Base-by-base conservation (phyloP, 53 echinoderm and acorn worm species). In the Pentamera pediparva region DNA sequence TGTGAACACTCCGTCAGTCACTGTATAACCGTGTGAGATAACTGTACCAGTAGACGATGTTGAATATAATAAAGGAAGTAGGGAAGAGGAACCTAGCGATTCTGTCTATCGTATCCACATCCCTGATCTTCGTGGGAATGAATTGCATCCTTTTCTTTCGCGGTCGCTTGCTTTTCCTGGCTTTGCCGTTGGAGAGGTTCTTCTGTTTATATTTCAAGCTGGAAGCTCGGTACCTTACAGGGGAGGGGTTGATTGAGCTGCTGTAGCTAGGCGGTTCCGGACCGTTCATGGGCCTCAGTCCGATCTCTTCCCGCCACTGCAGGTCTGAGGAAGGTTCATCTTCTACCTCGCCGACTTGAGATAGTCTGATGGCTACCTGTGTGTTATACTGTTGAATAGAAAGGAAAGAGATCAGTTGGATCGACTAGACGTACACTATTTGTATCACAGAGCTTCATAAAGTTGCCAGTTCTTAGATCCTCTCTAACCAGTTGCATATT, bases 91-190 rank as follows among this genome's bases (percentile, higher is more conserved):
- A 80, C 15, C 98, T 53, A 15, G 98, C 85, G 56, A 77, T 74
- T 52, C 77, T 85, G 59, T 98, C 98, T 34, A 98, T 89, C 10
- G 78, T 91, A 62, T 98, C 86, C 27, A 91, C 98, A 61, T 98
- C 84, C 55, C 76, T 84, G 18, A 94, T 87, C 39, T 35, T 47
- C 22, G 90, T 59, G 31, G 45, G 45, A 29, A 67, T 43, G 22
- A 67, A 43, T 43, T 28, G 40, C 15, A 67, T 40, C 45, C 29
- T 67, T 45, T 67, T 67, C 67, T 67, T 67, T 10, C 67, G 67
- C 43, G 27, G 27, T 67, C 18, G 40, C 26, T 41, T 67, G 22
- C 19, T 50, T 47, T 50, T 72, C 32, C 55, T 72, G 11, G 34
- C 19, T 35, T 55, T 50, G 6, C 55, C 55, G 38, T 72, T 72